phyloP scores from a whole-genome alignment of 2,113 vertebrate species.

The Oostethus manadensis region DNA sequence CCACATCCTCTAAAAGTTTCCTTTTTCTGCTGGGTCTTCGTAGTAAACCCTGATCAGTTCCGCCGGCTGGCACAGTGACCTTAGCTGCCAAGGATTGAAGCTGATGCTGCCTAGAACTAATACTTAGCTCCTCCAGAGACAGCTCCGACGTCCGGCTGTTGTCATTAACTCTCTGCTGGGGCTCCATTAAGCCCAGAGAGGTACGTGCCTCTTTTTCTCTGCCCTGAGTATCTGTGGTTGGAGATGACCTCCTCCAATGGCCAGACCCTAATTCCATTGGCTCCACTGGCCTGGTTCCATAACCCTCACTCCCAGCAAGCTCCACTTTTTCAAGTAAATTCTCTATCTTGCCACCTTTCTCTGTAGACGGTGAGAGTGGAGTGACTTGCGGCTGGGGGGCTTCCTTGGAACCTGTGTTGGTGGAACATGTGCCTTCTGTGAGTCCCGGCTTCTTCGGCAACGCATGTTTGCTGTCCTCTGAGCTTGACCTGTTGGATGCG shows the following conservation, averaged over 20 bases:
- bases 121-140: slow-evolving; percentile 93
- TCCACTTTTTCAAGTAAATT: slow-evolving; percentile 54
- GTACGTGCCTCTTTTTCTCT: slow-evolving; percentile 52
- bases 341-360: slow-evolving; percentile 58
- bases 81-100: slow-evolving; percentile 50
- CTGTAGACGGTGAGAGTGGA: slow-evolving; percentile 49
- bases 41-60: slow-evolving; percentile 44
- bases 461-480: slow-evolving; percentile 81
- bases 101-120: slow-evolving; percentile 78
- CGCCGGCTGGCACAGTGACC: slow-evolving; percentile 30
- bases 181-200: slow-evolving; percentile 25
- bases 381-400: slow-evolving; percentile 62
- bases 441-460: slow-evolving; percentile 76
- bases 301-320: slow-evolving; percentile 54
- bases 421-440: slow-evolving; percentile 64
- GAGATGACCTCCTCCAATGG: slow-evolving; percentile 60
- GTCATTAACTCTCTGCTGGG: slow-evolving; percentile 73
- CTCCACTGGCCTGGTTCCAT: slow-evolving; percentile 67
- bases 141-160: slow-evolving; percentile 78
- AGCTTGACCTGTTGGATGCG: slow-evolving; percentile 76
- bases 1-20: slow-evolving; percentile 81
- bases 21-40: slow-evolving; percentile 81
- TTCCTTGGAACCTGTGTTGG: slow-evolving; percentile 71
- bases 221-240: slow-evolving; percentile 54
- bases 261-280: slow-evolving; percentile 84